These are phyloP conservation scores for Sebastes steindachneri DNA, from an alignment of 2,797 vertebrate genomes.

Conservation along the genomic window DNA sequence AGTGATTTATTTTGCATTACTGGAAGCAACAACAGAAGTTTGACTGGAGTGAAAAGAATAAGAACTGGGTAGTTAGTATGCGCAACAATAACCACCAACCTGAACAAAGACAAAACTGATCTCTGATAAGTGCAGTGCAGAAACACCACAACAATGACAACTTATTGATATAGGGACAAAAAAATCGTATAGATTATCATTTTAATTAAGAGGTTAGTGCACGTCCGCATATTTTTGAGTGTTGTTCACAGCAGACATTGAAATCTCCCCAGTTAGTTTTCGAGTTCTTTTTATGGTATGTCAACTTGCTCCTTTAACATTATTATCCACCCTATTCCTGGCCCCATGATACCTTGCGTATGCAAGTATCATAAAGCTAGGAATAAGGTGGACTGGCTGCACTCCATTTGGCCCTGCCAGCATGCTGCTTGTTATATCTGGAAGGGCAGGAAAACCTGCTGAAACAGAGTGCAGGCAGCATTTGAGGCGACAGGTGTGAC, in stretches of 20 bases:
- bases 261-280: background rate
- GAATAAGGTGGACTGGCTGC: background rate
- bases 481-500: background rate
- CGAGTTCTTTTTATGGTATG: background rate
- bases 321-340: background rate
- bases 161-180: background rate
- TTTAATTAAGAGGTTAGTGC: background rate
- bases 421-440: background rate
- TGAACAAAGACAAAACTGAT: background rate
- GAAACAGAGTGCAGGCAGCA: background rate
- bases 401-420: too few relatives aligned
- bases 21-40: background rate
- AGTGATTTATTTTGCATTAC: background rate
- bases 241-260: background rate
- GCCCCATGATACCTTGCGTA: background rate
- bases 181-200: background rate
- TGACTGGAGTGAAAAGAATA: background rate
- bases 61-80: background rate
- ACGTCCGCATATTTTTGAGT: background rate
- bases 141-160: background rate
- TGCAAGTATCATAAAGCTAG: background rate
- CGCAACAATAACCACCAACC: background rate
- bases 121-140: background rate
- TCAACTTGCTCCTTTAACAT: background rate
- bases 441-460: background rate